Base-by-base conservation (phyloP, 2,113 vertebrate species). In the Oncorhynchus keta region DNA sequence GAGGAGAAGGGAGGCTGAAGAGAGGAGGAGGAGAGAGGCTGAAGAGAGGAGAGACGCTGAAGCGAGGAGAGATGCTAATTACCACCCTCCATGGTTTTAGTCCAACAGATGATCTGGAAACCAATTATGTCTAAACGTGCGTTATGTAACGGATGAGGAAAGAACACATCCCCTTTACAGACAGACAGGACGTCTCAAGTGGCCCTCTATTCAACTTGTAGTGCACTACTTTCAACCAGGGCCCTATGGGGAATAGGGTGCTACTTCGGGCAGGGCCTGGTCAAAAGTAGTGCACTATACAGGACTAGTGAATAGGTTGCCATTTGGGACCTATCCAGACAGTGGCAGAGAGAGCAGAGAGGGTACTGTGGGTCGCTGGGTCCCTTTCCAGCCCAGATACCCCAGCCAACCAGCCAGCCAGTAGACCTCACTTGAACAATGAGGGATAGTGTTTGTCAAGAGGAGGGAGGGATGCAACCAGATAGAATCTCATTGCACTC, bases 381-480 rank as follows among this genome's bases (percentile, higher is more conserved):
- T 55, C 51, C 14, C 51, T 18, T 16, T 55, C 16, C 51, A 55
- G 51, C 12, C 4, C 16, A 18, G 51, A 13, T 16, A 55, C 51
- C 18, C 39, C 39, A 72, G 73, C 73, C 79, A 75, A 79, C 72
- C 39, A 72, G 73, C 75, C 79, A 73, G 77, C 69, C 79, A 65
- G 69, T 39, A 79, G 83, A 70, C 48, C 70, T 73, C 84, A 73
- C 68, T 70, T 76, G 83, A 87, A 88, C 86, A 87, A 86, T 81
- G 76, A 75, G 67, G 79, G 85, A 82, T 84, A 82, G 80, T 86
- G 85, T 84, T 86, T 83, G 80, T 86, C 74, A 79, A 65, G 76
- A 72, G 62, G 76, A 84, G 61, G 79, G 39, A 45, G 8, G 16
- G 51, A 13, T 18, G 51, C 76, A 55, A 72, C 73, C 67, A 26